Percentiles rank a stretch among this genome's conserved stretches.
Conservation (phyloP, 2,797 vertebrate species). For the Siniperca obscura region DNA sequence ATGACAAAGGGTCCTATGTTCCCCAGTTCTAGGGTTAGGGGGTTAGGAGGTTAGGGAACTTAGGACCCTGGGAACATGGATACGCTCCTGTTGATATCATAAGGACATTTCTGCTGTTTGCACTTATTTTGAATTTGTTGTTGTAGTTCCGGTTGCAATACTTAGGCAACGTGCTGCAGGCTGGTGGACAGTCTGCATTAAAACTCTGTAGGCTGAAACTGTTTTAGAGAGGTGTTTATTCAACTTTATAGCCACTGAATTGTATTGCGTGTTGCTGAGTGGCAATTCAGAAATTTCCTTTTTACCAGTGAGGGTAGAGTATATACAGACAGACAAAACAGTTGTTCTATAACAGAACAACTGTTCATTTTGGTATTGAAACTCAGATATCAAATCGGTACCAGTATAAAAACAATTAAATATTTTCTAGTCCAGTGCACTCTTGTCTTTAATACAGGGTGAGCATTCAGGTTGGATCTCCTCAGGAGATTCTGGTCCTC, state of each 20-base stretch:
- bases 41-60: too few species aligned
- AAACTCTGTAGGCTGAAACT: background rate
- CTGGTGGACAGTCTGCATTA: constrained; percentile 15
- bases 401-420: background rate
- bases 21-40: too few species aligned
- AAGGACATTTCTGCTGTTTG: constrained; percentile 26
- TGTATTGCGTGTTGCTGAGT: background rate
- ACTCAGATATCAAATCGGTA: background rate
- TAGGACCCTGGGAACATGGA: too few species aligned
- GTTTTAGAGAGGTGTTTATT: constrained; percentile 1
- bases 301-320: background rate
- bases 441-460: constrained; percentile 42
- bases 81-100: background rate
- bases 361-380: background rate
- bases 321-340: background rate
- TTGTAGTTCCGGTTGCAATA: constrained; percentile 24
- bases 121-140: constrained; percentile 41
- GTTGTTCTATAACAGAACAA: background rate
- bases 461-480: constrained; percentile 36
- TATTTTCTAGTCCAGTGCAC: constrained; percentile 37
- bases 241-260: background rate
- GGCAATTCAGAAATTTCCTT: background rate
- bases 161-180: background rate
- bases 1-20: too few species aligned
- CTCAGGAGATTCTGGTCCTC: constrained; percentile 32